phyloP scores from a whole-genome alignment of 2,888 invertebrate species.

The Pogonocherus hispidulus region DNA sequence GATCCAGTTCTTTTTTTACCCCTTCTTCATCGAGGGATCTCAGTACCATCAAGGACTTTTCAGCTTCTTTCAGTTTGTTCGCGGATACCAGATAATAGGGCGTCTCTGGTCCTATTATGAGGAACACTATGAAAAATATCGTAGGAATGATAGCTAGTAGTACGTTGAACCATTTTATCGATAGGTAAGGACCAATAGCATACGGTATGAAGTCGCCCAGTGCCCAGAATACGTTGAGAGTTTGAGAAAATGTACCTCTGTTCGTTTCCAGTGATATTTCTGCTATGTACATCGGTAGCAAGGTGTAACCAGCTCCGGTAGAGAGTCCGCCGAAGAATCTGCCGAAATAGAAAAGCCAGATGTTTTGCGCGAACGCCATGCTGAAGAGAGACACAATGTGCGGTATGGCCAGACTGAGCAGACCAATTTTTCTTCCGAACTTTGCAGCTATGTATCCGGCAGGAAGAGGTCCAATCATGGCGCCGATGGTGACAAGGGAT shows the following conservation, averaged over 20 bases:
- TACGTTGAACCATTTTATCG: conserved; percentile 75
- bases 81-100: conserved; percentile 78
- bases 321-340: conserved; percentile 73
- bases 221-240: conserved; percentile 81
- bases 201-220: conserved; percentile 81
- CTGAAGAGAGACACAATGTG: conserved; percentile 51
- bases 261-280: conserved; percentile 84
- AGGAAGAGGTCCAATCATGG: conserved; percentile 75
- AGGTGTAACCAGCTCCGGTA: conserved; percentile 79
- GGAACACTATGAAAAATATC: conserved; percentile 70
- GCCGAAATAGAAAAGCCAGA: conserved; percentile 63
- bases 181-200: conserved; percentile 78
- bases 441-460: conserved; percentile 77
- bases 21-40: conserved; percentile 69
- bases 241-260: conserved; percentile 77
- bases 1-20: conserved; percentile 70
- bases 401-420: conserved; percentile 70
- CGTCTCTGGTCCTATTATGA: conserved; percentile 84
- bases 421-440: conserved; percentile 77
- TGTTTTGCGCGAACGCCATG: conserved; percentile 49
- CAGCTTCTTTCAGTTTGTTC: conserved; percentile 74
- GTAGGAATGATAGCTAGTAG: conserved; percentile 66
- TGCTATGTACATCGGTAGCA: conserved; percentile 87
- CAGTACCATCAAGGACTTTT: conserved; percentile 71
- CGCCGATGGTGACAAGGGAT: conserved; percentile 69